These are phyloP conservation scores for Ormia ochracea DNA, from an alignment of 2,888 invertebrate species.

Conservation along the genomic window DNA sequence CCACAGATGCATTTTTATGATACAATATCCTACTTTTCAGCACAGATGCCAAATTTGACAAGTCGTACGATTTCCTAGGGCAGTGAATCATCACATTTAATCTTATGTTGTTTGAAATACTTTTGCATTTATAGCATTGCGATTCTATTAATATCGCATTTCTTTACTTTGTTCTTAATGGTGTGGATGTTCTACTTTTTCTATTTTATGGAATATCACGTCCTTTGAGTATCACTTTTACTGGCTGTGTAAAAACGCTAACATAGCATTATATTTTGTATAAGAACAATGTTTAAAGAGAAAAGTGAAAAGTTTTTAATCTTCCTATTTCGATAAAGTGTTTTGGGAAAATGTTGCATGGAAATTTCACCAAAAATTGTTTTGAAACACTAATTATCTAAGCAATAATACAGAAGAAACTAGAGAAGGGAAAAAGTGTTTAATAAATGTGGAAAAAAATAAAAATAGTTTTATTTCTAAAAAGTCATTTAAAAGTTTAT, in stretches of 20 bases:
- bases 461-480: neutral
- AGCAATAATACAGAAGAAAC: neutral
- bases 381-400: neutral
- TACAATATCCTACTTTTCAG: too few relatives aligned
- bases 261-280: neutral
- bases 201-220: too few relatives aligned
- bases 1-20: too few relatives aligned
- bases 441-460: neutral
- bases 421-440: neutral
- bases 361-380: conserved; percentile 1
- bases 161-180: too few relatives aligned
- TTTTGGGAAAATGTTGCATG: conserved; percentile 33
- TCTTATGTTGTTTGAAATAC: too few relatives aligned
- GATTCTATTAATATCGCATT: too few relatives aligned
- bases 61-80: too few relatives aligned
- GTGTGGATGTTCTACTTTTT: too few relatives aligned
- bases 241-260: neutral
- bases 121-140: too few relatives aligned
- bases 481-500: neutral
- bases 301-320: conserved; percentile 3
- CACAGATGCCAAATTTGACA: too few relatives aligned
- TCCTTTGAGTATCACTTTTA: too few relatives aligned
- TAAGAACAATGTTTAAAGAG: neutral
- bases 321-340: conserved; percentile 21
- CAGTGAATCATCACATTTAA: too few relatives aligned